Conservation (phyloP, 2,888 invertebrate genomes). For the Phortica okadai region DNA sequence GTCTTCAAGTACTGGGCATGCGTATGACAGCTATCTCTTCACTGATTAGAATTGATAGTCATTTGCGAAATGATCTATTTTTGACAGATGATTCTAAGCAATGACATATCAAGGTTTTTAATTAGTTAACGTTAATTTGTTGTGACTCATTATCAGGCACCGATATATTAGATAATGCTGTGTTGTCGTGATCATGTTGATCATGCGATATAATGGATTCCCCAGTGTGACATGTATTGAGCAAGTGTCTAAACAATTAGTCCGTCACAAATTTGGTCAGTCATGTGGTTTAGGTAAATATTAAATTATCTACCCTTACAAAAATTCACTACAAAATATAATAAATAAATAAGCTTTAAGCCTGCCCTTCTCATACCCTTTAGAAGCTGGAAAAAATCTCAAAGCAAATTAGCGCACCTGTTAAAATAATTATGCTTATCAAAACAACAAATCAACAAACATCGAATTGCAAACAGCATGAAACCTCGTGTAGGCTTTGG, state of each 20-base stretch:
- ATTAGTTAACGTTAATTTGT: neutral
- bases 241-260: neutral
- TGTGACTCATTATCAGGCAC: neutral
- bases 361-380: neutral
- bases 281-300: too few species aligned
- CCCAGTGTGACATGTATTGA: neutral
- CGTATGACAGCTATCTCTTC: neutral
- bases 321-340: neutral
- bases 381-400: neutral
- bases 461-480: constrained; percentile 10
- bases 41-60: neutral
- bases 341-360: neutral
- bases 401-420: constrained; percentile 52
- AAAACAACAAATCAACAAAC: neutral
- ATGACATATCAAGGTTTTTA: neutral
- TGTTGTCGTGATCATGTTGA: too few species aligned
- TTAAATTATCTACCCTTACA: too few species aligned
- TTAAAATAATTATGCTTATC: constrained; percentile 36
- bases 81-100: neutral
- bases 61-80: neutral
- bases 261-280: too few species aligned
- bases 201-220: neutral
- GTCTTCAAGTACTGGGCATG: neutral
- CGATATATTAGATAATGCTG: neutral
- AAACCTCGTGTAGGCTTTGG: neutral